Percentiles rank a stretch among this genome's conserved stretches.
phyloP scores from a whole-genome alignment of 2,888 invertebrate genomes.

The Sylvicola cinctus region DNA sequence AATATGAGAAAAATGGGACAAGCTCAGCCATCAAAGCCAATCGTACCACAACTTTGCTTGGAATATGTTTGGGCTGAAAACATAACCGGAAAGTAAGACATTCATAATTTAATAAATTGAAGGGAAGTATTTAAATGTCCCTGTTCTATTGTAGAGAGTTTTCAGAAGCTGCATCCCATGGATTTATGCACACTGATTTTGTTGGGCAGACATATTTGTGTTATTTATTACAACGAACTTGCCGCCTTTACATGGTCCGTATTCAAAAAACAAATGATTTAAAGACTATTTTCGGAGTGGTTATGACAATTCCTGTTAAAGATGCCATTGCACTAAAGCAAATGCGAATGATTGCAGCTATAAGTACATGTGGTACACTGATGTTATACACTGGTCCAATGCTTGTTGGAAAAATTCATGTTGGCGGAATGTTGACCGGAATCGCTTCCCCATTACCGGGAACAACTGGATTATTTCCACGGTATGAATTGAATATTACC shows the following conservation, averaged over 20 bases:
- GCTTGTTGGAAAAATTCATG: slow-evolving; percentile 66
- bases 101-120: slow-evolving; percentile 13
- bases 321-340: slow-evolving; percentile 61
- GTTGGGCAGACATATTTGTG: slow-evolving; percentile 71
- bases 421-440: slow-evolving; percentile 45
- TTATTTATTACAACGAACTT: slow-evolving; percentile 37
- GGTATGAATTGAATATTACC: too few species aligned
- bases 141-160: slow-evolving; percentile 20
- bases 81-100: slow-evolving; percentile 24
- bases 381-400: slow-evolving; percentile 66
- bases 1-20: slow-evolving; percentile 28
- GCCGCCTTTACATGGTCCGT: slow-evolving; percentile 28
- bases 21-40: slow-evolving; percentile 37
- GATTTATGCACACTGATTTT: slow-evolving; percentile 68
- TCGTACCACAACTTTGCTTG: slow-evolving; percentile 69
- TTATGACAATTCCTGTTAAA: slow-evolving; percentile 52
- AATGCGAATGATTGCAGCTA: slow-evolving; percentile 62
- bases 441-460: too few species aligned
- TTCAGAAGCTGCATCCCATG: slow-evolving; percentile 43
- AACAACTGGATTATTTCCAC: too few species aligned
- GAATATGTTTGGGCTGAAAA: slow-evolving; percentile 81
- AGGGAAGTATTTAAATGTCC: neutral
- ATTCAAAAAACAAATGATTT: slow-evolving; percentile 37
- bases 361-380: slow-evolving; percentile 60
- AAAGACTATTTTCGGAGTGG: slow-evolving; percentile 53